Base-by-base conservation (phyloP, 2,797 vertebrate genomes). In the Cichlasoma orientale region DNA sequence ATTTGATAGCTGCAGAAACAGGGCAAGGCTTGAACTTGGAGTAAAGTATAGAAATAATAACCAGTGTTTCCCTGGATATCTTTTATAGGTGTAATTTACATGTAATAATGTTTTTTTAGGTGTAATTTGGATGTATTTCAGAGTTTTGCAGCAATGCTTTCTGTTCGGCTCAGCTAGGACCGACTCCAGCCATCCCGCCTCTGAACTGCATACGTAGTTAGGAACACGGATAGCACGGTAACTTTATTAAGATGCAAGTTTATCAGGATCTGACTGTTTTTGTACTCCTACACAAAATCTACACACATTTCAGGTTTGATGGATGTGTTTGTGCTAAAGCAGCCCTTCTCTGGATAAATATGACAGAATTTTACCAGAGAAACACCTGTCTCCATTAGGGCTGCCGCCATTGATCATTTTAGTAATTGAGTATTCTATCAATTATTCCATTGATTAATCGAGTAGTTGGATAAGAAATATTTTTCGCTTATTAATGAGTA, bases 1-100 rank as follows among this genome's bases (percentile, higher is more conserved):
- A 98, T 84, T 98, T 98, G 78, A 99, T 97, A 77, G 98, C 98
- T 99, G 78, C n/a, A 11, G 23, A 19, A 14, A 29, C 2, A 9
- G 16, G 25, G 14, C 38, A 12, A 27, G 2, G 16, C 5, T 44
- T 66, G 21, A 66, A 0, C 0, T 4, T 6, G 10, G 0, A 47
- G 5, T 44, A 44, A 47, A 11, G 59, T 44, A 25, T 18, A 63
- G 41, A 0, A 44, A 18, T 41, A 3, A 41, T 25, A 63, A 44
- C 36, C 21, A 44, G 59, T 8, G 14, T 0, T 63, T 63, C 2
- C 36, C 29, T 33, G 29, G 29, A 47, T 47, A 33, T 33, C 31
- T 31, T 27, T 27, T 27, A 27, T 27, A 27, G 27, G 27, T 27
- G 27, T 27, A 27, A 27, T 27, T 27, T 27, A 27, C 4, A 4